Base-by-base conservation (phyloP, 2,888 invertebrate genomes). In the Epiblema foenella region DNA sequence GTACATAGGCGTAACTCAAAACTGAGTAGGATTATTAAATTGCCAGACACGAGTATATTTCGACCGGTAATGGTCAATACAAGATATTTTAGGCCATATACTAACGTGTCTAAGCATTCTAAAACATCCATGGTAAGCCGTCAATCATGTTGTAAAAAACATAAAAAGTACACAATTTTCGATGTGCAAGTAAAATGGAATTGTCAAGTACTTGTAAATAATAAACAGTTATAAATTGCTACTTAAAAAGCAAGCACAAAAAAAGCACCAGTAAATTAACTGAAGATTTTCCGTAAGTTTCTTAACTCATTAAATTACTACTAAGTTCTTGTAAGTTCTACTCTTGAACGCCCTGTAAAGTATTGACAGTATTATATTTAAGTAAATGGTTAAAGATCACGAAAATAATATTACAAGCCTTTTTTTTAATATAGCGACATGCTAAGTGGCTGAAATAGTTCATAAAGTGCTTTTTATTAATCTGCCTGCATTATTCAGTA, bases 1-100 rank as follows among this genome's bases (percentile, higher is more conserved):
- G 86, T 88, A 86, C 86, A 86, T 77, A 83, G 81, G 78, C 79
- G 79, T 80, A 79, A 78, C 69, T 42, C 46, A 78, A 79, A 78
- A 77, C 79, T 59, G 75, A 79, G 72, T 70, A 54, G 66, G 69
- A 69, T 69, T 60, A 58, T 59, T 65, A 59, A 56, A 65, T 49
- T 71, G 74, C 51, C 68, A 73, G 59, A 69, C 24, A 66, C 62
- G 39, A 66, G 52, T 66, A 52, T 52, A 54, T 18, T 52, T 54
- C 5, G 39, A 64, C 49, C 51, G 42, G 18, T 51, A 18, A 24
- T 60, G 49, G 11, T 39, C 52, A 17, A 46, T 42, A 49, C 8
- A 12, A 46, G 42, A 18, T 54, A 7, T 51, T 57, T 56, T 56
- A 65, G 60, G 65, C 59, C 65, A 15, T 18, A 57, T 59, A 72